These are phyloP conservation scores for Coptodon bakossiorum DNA, from an alignment of 2,113 vertebrate genomes.

Conservation along the genomic window DNA sequence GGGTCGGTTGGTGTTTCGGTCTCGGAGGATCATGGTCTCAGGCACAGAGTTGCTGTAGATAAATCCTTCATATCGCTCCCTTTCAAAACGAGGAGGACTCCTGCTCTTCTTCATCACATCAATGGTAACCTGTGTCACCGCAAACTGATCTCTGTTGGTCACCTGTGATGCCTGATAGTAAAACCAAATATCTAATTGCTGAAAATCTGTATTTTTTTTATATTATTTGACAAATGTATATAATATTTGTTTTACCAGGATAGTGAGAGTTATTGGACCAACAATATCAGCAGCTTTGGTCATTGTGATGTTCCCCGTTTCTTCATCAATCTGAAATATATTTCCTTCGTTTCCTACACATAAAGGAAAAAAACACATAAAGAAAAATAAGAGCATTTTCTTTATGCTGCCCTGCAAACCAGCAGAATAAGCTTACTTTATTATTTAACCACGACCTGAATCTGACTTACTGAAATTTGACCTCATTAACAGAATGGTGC, in stretches of 20 bases:
- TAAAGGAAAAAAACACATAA: neutral
- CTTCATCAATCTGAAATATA: constrained; percentile 72
- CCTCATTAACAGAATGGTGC: neutral
- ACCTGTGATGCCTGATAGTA: constrained; percentile 74
- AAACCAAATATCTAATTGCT: neutral
- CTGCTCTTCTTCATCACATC: constrained; percentile 76
- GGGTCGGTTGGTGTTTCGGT: constrained; percentile 63
- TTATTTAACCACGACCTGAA: neutral
- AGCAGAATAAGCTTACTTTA: neutral
- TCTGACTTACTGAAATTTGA: neutral
- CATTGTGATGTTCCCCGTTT: constrained; percentile 82
- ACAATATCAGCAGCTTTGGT: constrained; percentile 67
- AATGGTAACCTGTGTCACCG: constrained; percentile 70
- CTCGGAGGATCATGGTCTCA: constrained; percentile 75
- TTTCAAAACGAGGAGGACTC: constrained; percentile 73
- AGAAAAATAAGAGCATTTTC: neutral
- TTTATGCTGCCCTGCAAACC: neutral
- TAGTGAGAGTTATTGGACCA: constrained; percentile 66
- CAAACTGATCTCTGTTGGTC: constrained; percentile 76
- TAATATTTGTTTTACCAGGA: constrained; percentile 71
- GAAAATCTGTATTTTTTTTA: neutral
- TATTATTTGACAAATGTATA: neutral
- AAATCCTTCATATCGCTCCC: constrained; percentile 56
- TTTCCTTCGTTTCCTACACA: constrained; percentile 71
- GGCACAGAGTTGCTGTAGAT: constrained; percentile 63